Evolutionary conservation across 2,113 vertebrate genomes (phyloP).

Genomic region (Onychostoma macrolepis): DNA sequence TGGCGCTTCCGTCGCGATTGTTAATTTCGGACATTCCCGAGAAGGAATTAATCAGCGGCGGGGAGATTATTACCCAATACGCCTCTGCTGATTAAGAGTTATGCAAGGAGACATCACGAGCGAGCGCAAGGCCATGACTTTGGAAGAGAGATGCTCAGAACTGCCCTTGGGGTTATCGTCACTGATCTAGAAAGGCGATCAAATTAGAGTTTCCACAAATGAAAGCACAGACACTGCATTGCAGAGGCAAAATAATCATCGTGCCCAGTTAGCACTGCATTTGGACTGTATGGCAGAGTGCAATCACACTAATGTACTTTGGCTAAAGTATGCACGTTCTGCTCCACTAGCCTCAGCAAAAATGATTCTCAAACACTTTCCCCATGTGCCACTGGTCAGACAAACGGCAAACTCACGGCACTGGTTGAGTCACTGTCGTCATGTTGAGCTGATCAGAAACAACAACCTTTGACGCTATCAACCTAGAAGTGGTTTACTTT

Average conservation of each 20-base stretch:
- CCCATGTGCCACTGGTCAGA: background rate
- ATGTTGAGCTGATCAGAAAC: background rate
- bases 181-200: background rate
- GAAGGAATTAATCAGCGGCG: conserved; percentile 35
- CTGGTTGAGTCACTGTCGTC: background rate
- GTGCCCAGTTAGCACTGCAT: background rate
- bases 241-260: background rate
- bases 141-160: background rate
- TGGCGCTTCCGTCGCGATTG: background rate
- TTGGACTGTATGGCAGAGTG: background rate
- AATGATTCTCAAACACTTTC: background rate
- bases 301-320: background rate
- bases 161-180: background rate
- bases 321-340: background rate
- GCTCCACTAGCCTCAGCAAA: background rate
- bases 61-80: conserved; percentile 40
- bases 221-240: background rate
- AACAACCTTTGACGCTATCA: background rate
- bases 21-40: conserved; percentile 17
- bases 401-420: background rate
- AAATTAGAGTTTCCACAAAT: background rate
- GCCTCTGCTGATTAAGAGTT: conserved; percentile 26
- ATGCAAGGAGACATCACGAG: conserved; percentile 32
- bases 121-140: background rate
- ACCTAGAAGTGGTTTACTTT: background rate